A percentile compares a stretch with the other conserved stretches of the same genome.
Conservation (phyloP, 2,888 invertebrate species). For the Zaprionus obscuricornis region DNA sequence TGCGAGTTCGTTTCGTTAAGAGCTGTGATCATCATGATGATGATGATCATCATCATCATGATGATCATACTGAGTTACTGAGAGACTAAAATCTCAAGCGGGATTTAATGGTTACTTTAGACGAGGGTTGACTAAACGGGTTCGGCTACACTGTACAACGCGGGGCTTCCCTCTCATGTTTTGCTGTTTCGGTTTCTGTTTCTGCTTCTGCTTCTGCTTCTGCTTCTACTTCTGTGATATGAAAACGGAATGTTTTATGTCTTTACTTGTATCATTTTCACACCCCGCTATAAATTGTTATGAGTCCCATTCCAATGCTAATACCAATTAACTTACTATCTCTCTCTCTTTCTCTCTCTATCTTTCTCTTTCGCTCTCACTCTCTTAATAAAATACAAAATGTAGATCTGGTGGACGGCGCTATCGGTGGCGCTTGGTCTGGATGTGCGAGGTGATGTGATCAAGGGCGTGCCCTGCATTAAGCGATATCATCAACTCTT, state of each 20-base stretch:
- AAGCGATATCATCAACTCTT: constrained; percentile 94
- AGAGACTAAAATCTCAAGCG: constrained; percentile 30
- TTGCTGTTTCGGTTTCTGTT: neutral
- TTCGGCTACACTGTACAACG: too few relatives aligned
- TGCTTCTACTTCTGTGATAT: constrained; percentile 19
- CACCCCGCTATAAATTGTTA: constrained; percentile 71
- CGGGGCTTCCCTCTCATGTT: too few relatives aligned
- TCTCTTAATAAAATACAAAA: neutral
- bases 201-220: neutral
- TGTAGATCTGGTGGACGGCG: constrained; percentile 95
- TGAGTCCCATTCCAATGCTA: constrained; percentile 39
- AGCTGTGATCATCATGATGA: too few relatives aligned
- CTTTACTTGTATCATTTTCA: constrained; percentile 71
- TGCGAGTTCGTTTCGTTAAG: constrained; percentile 76
- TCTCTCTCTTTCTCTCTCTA: neutral
- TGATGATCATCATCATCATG: constrained; percentile 51
- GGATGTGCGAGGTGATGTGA: constrained; percentile 93
- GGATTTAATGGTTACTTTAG: too few relatives aligned
- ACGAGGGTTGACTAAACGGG: too few relatives aligned
- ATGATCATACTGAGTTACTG: constrained; percentile 33
- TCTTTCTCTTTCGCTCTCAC: neutral
- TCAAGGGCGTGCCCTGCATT: constrained; percentile 95
- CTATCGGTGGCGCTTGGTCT: constrained; percentile 93
- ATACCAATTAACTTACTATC: constrained; percentile 38
- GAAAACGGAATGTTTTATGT: constrained; percentile 55